Evolutionary conservation across 1,140 invertebrate genomes (phyloP).

Genomic region (Ladona fulva): DNA sequence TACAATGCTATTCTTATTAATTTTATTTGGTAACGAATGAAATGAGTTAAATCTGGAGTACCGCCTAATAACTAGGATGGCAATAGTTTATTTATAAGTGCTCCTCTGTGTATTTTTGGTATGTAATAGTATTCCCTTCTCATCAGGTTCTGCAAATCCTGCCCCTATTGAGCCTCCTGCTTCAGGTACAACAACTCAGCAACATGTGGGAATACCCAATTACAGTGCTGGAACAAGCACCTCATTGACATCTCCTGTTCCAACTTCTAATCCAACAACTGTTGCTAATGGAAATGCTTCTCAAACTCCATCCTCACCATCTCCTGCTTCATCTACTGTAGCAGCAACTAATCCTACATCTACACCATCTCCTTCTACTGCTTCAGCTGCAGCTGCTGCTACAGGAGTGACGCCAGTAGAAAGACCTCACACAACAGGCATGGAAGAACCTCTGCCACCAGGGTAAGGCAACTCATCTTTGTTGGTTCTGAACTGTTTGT

Average conservation of each 20-base stretch:
- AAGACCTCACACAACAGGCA: conserved; percentile 30
- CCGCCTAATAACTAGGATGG: too few relatives aligned
- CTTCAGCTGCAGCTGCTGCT: conserved; percentile 20
- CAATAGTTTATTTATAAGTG: too few relatives aligned
- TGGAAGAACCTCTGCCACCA: conserved; percentile 68
- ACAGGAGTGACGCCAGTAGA: conserved; percentile 18
- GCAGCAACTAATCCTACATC: conserved; percentile 18
- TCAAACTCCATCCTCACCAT: conserved; percentile 11
- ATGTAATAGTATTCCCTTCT: neutral
- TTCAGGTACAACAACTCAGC: neutral
- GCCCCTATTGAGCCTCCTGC: neutral
- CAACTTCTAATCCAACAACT: neutral
- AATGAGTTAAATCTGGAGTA: too few relatives aligned
- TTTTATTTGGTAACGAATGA: too few relatives aligned
- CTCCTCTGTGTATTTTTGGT: too few relatives aligned
- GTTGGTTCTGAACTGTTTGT: too few relatives aligned
- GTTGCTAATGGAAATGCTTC: neutral
- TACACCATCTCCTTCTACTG: conserved; percentile 26
- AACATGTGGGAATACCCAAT: neutral
- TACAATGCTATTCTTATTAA: too few relatives aligned
- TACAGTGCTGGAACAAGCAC: neutral
- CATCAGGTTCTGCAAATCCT: neutral
- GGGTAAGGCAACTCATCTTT: conserved; percentile 49
- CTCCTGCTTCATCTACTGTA: neutral
- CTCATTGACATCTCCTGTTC: neutral